Conservation (phyloP, 2,888 invertebrate genomes). For the Lasioglossum villosulum region DNA sequence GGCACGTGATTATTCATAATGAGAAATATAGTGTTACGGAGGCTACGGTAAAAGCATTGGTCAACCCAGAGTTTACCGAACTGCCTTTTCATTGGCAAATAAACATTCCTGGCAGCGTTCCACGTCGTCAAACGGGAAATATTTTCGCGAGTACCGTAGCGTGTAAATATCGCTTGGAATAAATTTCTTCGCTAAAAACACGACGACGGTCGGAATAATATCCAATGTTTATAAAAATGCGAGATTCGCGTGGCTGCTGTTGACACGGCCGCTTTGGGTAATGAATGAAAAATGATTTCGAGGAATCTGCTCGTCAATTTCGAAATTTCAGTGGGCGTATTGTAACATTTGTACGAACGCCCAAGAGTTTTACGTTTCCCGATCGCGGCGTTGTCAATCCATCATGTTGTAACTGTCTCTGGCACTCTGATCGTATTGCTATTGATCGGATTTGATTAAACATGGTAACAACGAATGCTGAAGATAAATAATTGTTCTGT, state of each 20-base stretch:
- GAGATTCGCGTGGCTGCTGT: neutral
- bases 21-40: neutral
- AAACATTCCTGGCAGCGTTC: neutral
- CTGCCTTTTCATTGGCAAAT: neutral
- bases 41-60: neutral
- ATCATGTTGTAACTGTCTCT: neutral
- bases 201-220: neutral
- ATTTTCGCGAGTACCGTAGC: neutral
- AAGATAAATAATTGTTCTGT: neutral
- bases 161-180: neutral
- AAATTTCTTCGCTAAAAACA: neutral
- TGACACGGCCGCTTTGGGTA: neutral
- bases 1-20: neutral
- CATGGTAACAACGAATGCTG: neutral
- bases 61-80: neutral
- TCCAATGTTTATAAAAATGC: constrained; percentile 7
- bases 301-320: neutral
- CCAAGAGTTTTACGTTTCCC: neutral
- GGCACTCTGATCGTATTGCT: neutral
- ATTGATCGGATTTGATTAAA: neutral
- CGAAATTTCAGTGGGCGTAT: neutral
- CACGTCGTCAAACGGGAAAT: neutral
- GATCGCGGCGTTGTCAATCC: neutral
- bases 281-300: neutral
- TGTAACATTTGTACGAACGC: neutral